A percentile compares a stretch with the other conserved stretches of the same genome.
These are phyloP conservation scores for Limnodromus scolopaceus DNA, from an alignment of 2,797 vertebrate species.

Conservation along the genomic window DNA sequence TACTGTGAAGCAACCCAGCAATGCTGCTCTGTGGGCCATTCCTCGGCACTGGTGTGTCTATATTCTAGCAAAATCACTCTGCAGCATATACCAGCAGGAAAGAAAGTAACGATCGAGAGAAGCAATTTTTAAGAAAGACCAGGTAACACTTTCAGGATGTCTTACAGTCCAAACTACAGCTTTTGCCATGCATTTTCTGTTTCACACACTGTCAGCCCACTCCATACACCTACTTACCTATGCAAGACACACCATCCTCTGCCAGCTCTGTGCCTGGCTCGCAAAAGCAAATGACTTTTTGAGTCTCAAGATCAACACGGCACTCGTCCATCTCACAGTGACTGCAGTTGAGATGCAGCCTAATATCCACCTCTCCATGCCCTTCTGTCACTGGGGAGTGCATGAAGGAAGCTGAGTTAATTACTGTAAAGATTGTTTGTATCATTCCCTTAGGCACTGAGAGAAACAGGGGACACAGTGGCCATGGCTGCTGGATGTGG, in stretches of 20 bases:
- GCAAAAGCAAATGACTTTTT: slow-evolving; percentile 89
- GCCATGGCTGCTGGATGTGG: neutral
- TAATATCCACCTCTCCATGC: slow-evolving; percentile 94
- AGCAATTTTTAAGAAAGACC: neutral
- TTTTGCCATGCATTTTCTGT: neutral
- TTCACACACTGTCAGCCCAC: neutral
- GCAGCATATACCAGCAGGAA: neutral
- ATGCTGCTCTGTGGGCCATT: neutral
- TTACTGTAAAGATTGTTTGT: neutral
- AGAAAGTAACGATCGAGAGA: neutral
- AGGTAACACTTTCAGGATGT: neutral
- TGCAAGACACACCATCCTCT: slow-evolving; percentile 87
- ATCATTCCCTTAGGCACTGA: neutral
- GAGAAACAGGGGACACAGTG: neutral
- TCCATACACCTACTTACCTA: slow-evolving; percentile 73
- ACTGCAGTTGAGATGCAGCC: slow-evolving; percentile 93
- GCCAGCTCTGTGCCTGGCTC: slow-evolving; percentile 86
- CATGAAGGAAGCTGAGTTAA: slow-evolving; percentile 49
- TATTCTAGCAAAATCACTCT: neutral
- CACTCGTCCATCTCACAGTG: slow-evolving; percentile 93
- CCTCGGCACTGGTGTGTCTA: neutral
- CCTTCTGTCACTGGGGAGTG: slow-evolving; percentile 88
- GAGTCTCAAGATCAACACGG: slow-evolving; percentile 81
- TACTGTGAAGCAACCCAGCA: neutral
- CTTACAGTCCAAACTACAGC: neutral